phyloP scores from a whole-genome alignment of 2,797 vertebrate species.

The Toxotes lorentzi region DNA sequence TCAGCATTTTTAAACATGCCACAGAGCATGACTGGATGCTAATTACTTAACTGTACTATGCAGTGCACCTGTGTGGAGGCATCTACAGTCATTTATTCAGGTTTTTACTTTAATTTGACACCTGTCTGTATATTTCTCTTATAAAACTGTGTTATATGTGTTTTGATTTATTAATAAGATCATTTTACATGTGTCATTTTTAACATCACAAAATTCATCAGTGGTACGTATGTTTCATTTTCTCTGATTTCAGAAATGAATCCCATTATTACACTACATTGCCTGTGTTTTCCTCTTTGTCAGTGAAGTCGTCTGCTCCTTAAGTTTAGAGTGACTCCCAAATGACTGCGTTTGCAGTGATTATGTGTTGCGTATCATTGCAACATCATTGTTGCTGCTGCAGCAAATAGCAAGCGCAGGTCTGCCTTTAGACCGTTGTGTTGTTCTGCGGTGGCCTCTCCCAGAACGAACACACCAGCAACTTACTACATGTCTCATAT shows the following conservation, averaged over 20 bases:
- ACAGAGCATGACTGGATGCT: too few species aligned
- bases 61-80: too few species aligned
- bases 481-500: slow-evolving; percentile 14
- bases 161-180: neutral
- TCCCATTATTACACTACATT: neutral
- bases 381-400: slow-evolving; percentile 35
- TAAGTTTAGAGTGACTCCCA: slow-evolving; percentile 8
- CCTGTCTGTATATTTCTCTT: neutral
- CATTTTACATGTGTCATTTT: neutral
- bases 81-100: too few species aligned
- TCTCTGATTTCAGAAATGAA: neutral
- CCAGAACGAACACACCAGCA: slow-evolving; percentile 3
- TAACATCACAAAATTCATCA: neutral
- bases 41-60: too few species aligned
- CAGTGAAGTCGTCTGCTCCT: neutral
- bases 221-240: neutral
- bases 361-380: slow-evolving; percentile 29
- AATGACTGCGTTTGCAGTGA: slow-evolving; percentile 2
- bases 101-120: too few species aligned
- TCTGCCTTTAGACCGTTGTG: slow-evolving; percentile 19
- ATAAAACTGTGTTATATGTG: neutral
- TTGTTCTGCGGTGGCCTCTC: neutral
- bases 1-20: too few species aligned
- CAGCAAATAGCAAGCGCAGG: slow-evolving; percentile 23
- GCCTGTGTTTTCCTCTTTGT: slow-evolving; percentile 4